phyloP scores from a whole-genome alignment of 2,113 vertebrate genomes.

The Procavia capensis region DNA sequence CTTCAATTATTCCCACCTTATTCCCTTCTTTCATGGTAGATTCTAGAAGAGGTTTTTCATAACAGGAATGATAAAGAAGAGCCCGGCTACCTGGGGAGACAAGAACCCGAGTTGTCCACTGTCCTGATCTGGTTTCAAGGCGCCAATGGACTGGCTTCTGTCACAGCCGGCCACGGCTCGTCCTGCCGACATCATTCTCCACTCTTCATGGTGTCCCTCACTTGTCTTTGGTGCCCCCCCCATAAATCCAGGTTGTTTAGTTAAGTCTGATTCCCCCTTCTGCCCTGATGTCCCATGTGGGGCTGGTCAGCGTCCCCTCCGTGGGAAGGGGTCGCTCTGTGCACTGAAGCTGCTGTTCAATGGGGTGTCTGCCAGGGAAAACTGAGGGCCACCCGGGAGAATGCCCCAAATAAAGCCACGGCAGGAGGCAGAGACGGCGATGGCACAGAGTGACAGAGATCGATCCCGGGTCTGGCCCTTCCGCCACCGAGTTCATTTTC shows the following conservation, averaged over 20 bases:
- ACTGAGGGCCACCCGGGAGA: neutral
- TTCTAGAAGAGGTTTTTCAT: neutral
- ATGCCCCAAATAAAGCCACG: neutral
- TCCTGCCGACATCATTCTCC: neutral
- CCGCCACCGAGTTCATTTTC: neutral
- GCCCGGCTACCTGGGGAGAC: neutral
- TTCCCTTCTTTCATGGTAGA: neutral
- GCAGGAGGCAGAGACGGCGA: neutral
- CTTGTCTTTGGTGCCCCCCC: neutral
- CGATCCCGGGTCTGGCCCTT: too few relatives aligned
- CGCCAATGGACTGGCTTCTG: neutral
- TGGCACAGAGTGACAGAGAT: too few relatives aligned
- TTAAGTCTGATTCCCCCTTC: neutral
- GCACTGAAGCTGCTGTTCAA: neutral
- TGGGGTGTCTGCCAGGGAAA: neutral
- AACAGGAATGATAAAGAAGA: neutral
- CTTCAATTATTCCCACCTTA: neutral
- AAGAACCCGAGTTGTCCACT: too few relatives aligned
- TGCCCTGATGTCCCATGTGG: neutral
- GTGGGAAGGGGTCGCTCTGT: too few relatives aligned
- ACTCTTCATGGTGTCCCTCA: neutral
- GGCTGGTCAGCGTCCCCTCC: neutral
- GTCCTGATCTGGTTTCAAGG: too few relatives aligned
- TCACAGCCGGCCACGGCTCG: too few relatives aligned
- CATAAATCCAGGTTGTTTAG: neutral